Percentiles rank a stretch among this genome's conserved stretches.
Evolutionary conservation across 2,797 vertebrate genomes (phyloP).

Genomic region (Siniperca scherzeri): DNA sequence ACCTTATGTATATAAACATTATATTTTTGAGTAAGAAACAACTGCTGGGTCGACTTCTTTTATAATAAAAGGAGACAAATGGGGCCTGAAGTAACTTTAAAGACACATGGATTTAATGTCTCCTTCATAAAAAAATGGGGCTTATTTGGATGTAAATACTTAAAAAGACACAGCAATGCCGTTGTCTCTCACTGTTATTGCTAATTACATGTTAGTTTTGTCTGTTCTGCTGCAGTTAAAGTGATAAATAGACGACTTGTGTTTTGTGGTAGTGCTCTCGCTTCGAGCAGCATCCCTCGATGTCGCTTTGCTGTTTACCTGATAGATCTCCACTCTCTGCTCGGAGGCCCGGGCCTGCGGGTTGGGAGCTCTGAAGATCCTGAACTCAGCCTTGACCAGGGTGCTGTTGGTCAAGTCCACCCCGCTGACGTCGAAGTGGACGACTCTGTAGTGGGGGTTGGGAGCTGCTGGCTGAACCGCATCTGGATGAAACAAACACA

Average conservation of each 20-base stretch:
- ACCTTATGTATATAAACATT: neutral
- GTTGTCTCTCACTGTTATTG: neutral
- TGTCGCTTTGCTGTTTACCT: conserved; percentile 74
- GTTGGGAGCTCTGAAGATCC: conserved; percentile 88
- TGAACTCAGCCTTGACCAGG: conserved; percentile 88
- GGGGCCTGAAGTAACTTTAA: neutral
- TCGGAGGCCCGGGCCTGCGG: conserved; percentile 84
- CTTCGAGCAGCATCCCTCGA: neutral
- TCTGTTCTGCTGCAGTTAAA: neutral
- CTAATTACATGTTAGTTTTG: neutral
- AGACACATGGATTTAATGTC: neutral
- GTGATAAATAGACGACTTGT: neutral
- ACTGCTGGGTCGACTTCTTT: neutral
- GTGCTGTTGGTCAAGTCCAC: conserved; percentile 87
- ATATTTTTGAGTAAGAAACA: neutral
- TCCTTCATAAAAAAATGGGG: neutral
- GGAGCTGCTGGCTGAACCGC: conserved; percentile 77
- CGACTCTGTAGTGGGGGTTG: conserved; percentile 84
- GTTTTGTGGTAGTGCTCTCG: too few relatives aligned
- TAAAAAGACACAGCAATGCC: neutral
- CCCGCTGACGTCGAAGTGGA: conserved; percentile 85
- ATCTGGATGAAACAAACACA: conserved; percentile 72
- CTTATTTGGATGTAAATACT: neutral
- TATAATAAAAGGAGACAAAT: neutral
- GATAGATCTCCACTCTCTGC: conserved; percentile 89